phyloP scores from a whole-genome alignment of 1,140 invertebrate genomes.

The Drosophila pseudoobscura region DNA sequence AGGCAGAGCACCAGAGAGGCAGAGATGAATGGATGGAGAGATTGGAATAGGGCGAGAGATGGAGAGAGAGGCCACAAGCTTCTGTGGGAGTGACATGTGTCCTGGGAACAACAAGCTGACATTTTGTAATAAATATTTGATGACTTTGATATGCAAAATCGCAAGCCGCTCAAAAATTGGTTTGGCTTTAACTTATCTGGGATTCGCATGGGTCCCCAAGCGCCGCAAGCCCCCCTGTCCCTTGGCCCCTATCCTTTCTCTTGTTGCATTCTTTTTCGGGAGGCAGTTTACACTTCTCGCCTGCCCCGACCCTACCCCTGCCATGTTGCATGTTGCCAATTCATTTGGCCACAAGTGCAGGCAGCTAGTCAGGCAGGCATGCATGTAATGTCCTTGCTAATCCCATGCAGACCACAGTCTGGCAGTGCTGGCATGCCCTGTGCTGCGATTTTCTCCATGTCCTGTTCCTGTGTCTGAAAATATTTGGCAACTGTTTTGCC shows the following conservation, averaged over 20 bases:
- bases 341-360: conserved; percentile 24
- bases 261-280: conserved; percentile 6
- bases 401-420: conserved; percentile 21
- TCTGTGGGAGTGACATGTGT: conserved; percentile 40
- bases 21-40: conserved; percentile 1
- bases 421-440: not conserved
- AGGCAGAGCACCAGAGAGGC: not conserved
- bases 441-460: conserved; percentile 18
- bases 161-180: conserved; percentile 59
- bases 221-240: not conserved
- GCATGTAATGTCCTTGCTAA: conserved; percentile 42
- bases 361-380: not conserved
- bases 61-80: conserved; percentile 14
- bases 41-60: not conserved
- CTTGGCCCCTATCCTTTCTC: conserved; percentile 15
- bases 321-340: conserved; percentile 24
- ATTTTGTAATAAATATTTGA: conserved; percentile 69
- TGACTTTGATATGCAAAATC: conserved; percentile 66
- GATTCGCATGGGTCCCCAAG: conserved; percentile 28
- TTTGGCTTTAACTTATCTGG: conserved; percentile 45
- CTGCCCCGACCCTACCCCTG: not conserved
- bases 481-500: conserved; percentile 11
- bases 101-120: conserved; percentile 63
- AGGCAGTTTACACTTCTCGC: conserved; percentile 21
- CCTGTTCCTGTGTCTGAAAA: conserved; percentile 5